These are phyloP conservation scores for Poecile atricapillus DNA, from an alignment of 2,113 vertebrate species.

Conservation along the genomic window DNA sequence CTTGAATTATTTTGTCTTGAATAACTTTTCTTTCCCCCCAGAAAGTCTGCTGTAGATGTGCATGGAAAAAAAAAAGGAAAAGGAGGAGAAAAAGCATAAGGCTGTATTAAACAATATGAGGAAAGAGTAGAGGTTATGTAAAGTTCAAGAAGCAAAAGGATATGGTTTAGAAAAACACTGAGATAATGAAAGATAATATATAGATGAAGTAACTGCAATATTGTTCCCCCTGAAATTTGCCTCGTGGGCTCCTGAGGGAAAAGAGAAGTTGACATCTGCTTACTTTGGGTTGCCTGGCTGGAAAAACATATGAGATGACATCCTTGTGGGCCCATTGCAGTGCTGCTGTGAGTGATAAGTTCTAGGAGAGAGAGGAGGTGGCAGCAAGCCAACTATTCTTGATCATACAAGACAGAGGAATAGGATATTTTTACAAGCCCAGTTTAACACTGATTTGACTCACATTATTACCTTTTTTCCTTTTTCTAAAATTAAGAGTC, in stretches of 20 bases:
- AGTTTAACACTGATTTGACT: not conserved
- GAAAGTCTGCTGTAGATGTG: not conserved
- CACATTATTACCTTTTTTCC: not conserved
- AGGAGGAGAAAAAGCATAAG: not conserved
- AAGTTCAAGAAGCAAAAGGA: constrained; percentile 38
- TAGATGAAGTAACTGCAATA: constrained; percentile 46
- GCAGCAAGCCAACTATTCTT: not conserved
- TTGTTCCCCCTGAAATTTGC: constrained; percentile 17
- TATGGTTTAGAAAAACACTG: constrained; percentile 28
- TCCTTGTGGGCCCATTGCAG: not conserved
- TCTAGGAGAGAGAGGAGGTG: not conserved
- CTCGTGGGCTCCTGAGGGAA: not conserved
- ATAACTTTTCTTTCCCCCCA: not conserved
- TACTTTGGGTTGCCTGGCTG: constrained; percentile 31
- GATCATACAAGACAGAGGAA: not conserved
- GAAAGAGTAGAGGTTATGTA: constrained; percentile 32
- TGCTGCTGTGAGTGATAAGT: not conserved
- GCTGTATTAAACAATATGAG: constrained; percentile 15
- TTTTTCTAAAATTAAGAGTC: not conserved
- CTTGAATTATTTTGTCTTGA: not conserved
- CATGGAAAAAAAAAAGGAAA: not conserved
- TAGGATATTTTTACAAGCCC: not conserved
- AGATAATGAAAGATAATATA: constrained; percentile 48
- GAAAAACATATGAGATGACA: not conserved
- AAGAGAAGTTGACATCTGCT: not conserved